Evolutionary conservation across 2,113 vertebrate genomes (phyloP).

Genomic region (Galemys pyrenaicus): DNA sequence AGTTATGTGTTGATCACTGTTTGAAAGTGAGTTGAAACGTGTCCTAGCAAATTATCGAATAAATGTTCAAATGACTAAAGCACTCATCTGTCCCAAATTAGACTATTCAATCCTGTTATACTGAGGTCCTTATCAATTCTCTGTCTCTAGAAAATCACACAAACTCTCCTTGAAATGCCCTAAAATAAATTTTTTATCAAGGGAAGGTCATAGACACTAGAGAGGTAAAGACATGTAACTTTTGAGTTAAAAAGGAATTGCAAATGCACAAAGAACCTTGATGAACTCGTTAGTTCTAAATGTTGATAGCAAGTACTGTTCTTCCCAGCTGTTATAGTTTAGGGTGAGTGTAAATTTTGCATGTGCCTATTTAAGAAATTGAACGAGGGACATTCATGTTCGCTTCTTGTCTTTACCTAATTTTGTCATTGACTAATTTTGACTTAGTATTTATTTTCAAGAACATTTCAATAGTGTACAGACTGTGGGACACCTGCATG

Average conservation of each 20-base stretch:
- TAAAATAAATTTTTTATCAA: conserved; percentile 51
- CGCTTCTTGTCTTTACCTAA: conserved; percentile 7
- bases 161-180: not conserved
- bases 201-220: conserved; percentile 17
- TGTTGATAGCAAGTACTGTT: not conserved
- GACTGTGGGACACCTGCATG: no score
- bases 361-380: not conserved
- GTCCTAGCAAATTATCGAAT: not conserved
- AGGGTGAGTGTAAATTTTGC: not conserved
- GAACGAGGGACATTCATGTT: not conserved
- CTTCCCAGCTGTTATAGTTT: not conserved
- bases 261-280: not conserved
- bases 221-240: not conserved
- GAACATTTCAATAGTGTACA: not conserved
- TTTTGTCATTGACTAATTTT: not conserved
- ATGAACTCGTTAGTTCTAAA: not conserved
- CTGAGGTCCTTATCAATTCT: not conserved
- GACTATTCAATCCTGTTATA: not conserved
- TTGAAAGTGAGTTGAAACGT: conserved; percentile 25
- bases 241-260: conserved; percentile 11
- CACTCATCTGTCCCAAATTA: conserved; percentile 34
- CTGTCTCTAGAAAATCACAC: not conserved
- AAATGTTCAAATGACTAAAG: not conserved
- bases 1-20: not conserved
- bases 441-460: not conserved